Conservation (phyloP, 2,797 vertebrate genomes). For the Gallinago nigripennis region DNA sequence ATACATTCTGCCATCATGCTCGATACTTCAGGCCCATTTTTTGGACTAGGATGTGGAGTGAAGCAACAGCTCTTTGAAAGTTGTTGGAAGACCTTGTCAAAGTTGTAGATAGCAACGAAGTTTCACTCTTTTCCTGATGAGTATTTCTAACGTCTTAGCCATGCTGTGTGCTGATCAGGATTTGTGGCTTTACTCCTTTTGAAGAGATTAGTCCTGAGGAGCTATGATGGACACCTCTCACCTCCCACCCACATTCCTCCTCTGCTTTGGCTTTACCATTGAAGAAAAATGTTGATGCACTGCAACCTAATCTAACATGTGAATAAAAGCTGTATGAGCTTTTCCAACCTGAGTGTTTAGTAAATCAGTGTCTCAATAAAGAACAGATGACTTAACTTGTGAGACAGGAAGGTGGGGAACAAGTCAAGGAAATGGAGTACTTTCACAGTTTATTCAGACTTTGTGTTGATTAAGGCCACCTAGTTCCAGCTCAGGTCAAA, state of each 20-base stretch:
- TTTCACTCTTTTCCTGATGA: not conserved
- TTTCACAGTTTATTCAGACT: not conserved
- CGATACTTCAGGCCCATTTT: not conserved
- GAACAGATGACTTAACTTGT: not conserved
- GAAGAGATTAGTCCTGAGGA: not conserved
- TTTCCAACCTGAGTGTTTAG: not conserved
- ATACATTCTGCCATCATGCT: fast-evolving
- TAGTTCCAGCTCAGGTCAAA: not conserved
- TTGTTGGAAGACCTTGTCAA: not conserved
- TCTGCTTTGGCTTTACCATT: not conserved
- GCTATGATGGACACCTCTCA: not conserved
- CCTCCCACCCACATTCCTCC: not conserved
- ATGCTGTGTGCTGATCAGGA: not conserved
- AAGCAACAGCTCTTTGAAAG: not conserved
- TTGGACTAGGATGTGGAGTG: not conserved
- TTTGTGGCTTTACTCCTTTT: not conserved
- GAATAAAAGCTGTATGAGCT: not conserved
- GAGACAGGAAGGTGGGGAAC: not conserved
- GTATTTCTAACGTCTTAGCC: not conserved
- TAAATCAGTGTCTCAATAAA: slow-evolving; percentile 34
- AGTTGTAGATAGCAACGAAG: not conserved
- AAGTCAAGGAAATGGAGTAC: not conserved
- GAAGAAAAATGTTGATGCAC: not conserved
- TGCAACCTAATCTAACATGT: not conserved
- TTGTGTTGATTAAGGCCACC: slow-evolving; percentile 18